Evolutionary conservation across 2,797 vertebrate species (phyloP).

Genomic region (Microctenopoma stevenorrisi): DNA sequence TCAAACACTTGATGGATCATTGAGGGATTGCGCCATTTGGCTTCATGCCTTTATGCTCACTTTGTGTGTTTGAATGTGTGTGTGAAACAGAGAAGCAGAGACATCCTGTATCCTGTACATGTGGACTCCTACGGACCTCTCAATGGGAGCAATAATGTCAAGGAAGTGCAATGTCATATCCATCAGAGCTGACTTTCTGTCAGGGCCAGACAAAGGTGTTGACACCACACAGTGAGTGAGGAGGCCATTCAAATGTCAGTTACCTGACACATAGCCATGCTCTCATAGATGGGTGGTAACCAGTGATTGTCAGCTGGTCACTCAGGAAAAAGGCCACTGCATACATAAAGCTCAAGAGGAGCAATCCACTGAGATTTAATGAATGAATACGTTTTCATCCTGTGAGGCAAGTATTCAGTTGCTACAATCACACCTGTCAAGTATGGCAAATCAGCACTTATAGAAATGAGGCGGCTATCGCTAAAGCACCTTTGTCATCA

Average conservation of each 20-base stretch:
- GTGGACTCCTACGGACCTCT: conserved; percentile 61
- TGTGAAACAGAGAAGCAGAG: conserved; percentile 30
- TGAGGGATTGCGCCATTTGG: conserved; percentile 67
- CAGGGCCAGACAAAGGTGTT: conserved; percentile 84
- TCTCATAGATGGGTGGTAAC: conserved; percentile 75
- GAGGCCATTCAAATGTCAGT: conserved; percentile 79
- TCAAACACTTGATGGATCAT: conserved; percentile 76
- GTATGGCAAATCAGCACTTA: conserved; percentile 62
- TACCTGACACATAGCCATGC: conserved; percentile 72
- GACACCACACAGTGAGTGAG: conserved; percentile 77
- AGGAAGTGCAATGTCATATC: conserved; percentile 83
- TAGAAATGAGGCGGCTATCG: conserved; percentile 41
- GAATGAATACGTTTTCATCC: conserved; percentile 67
- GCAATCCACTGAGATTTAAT: conserved; percentile 55
- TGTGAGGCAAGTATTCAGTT: conserved; percentile 55
- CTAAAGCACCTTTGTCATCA: conserved; percentile 24
- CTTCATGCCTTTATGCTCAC: conserved; percentile 59
- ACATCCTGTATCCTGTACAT: conserved; percentile 60
- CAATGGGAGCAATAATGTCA: conserved; percentile 78
- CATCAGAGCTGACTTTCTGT: conserved; percentile 83
- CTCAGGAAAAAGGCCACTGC: conserved; percentile 78
- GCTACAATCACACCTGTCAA: conserved; percentile 75
- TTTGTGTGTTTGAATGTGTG: conserved; percentile 23
- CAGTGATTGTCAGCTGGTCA: conserved; percentile 81
- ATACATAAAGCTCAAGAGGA: conserved; percentile 73